These are phyloP conservation scores for Euproctis similis DNA, from an alignment of 2,888 invertebrate species.

Conservation along the genomic window DNA sequence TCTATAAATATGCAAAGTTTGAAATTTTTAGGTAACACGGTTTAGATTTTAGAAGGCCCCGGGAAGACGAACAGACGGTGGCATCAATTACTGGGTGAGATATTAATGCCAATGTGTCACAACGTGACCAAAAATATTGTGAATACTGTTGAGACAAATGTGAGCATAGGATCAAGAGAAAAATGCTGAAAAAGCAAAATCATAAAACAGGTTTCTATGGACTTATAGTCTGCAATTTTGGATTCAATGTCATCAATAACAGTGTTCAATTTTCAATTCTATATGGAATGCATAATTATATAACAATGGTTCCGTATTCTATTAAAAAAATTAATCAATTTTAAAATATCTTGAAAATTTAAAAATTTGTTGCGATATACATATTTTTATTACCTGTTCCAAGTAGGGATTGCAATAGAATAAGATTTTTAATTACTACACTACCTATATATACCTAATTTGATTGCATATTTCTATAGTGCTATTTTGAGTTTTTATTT, in stretches of 20 bases:
- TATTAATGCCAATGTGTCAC: constrained; percentile 3
- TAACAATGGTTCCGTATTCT: constrained; percentile 3
- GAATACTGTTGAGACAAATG: constrained; percentile 3
- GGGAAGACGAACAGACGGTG: constrained; percentile 5
- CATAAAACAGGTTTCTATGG: constrained; percentile 5
- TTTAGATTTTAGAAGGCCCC: constrained; percentile 11
- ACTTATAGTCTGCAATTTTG: constrained; percentile 5
- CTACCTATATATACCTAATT: too few species aligned
- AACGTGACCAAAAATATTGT: constrained; percentile 5
- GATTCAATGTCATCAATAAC: constrained; percentile 5
- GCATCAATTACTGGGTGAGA: constrained; percentile 9
- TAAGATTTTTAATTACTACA: too few species aligned
- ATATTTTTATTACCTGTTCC: too few species aligned
- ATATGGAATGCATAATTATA: constrained; percentile 7
- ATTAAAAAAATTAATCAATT: too few species aligned
- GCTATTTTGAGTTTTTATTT: not conserved
- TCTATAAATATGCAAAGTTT: constrained; percentile 11
- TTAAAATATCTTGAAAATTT: too few species aligned
- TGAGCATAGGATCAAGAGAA: constrained; percentile 1
- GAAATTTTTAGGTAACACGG: constrained; percentile 12
- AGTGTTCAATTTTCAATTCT: constrained; percentile 6
- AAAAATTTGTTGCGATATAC: too few species aligned
- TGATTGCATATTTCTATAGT: too few species aligned
- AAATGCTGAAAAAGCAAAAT: constrained; percentile 2
- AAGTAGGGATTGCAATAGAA: too few species aligned